Evolutionary conservation across 2,113 vertebrate genomes (phyloP).

Genomic region (Puffinus mauretanicus): DNA sequence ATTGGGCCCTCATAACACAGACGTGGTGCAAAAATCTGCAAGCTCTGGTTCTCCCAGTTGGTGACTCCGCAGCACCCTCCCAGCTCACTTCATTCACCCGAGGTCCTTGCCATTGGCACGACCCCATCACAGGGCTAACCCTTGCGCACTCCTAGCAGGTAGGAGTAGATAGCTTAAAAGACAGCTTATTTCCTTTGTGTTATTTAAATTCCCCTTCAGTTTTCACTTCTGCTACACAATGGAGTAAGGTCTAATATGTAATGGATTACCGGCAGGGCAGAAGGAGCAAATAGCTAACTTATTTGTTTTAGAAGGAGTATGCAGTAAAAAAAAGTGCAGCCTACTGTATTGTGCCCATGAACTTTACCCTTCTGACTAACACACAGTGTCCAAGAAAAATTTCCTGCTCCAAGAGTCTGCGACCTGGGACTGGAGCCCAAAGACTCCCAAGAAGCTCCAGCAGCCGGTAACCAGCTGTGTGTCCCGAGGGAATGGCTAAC

Average conservation of each 20-base stretch:
- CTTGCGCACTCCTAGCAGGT: background rate
- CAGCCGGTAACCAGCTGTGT: background rate
- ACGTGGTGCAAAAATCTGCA: background rate
- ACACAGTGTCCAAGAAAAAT: slow-evolving; percentile 44
- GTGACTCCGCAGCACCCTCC: background rate
- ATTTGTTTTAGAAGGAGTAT: slow-evolving; percentile 27
- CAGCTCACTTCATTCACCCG: background rate
- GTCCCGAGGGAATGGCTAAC: slow-evolving; percentile 18
- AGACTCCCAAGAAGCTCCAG: slow-evolving; percentile 60
- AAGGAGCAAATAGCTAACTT: slow-evolving; percentile 14
- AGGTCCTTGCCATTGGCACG: background rate
- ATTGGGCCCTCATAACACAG: background rate
- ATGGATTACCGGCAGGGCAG: slow-evolving; percentile 17
- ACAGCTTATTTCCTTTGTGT: background rate
- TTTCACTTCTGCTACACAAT: background rate
- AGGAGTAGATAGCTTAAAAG: background rate
- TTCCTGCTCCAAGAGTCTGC: slow-evolving; percentile 16
- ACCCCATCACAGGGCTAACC: background rate
- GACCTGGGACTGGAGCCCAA: slow-evolving; percentile 18
- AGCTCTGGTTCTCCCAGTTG: background rate
- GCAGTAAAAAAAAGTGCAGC: background rate
- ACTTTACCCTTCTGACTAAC: slow-evolving; percentile 46
- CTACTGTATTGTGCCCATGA: slow-evolving; percentile 44
- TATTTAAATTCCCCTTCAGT: background rate
- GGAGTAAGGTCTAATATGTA: slow-evolving; percentile 36